These are phyloP conservation scores for Anabacerthia variegaticeps DNA, from an alignment of 2,797 vertebrate species.

Conservation along the genomic window DNA sequence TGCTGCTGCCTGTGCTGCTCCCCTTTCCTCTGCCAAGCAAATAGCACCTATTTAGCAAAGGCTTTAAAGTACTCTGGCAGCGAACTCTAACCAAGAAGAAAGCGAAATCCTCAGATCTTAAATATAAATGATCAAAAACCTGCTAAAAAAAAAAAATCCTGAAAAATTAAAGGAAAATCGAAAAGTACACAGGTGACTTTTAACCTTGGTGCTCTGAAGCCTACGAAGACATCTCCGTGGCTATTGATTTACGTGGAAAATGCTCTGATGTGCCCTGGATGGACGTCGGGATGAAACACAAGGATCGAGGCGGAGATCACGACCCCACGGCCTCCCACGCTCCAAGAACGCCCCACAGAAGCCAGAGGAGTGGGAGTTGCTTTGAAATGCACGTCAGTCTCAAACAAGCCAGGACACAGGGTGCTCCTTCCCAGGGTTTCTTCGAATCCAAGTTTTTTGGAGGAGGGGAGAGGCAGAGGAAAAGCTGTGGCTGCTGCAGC, in stretches of 20 bases:
- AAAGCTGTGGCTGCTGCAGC: neutral
- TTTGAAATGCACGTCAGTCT: neutral
- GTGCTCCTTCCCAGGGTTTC: neutral
- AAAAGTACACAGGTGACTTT: neutral
- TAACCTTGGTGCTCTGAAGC: neutral
- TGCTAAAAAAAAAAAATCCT: neutral
- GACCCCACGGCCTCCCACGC: neutral
- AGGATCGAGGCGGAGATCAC: neutral
- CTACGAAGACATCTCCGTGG: neutral
- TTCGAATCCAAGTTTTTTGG: neutral
- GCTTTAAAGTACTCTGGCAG: neutral
- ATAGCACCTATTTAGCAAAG: neutral
- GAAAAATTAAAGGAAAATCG: neutral
- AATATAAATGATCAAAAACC: conserved; percentile 8
- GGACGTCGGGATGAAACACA: neutral
- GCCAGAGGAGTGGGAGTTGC: neutral
- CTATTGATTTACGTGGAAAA: neutral
- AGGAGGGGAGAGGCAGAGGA: neutral
- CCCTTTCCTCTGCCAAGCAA: neutral
- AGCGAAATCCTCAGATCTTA: neutral
- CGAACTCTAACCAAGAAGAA: neutral
- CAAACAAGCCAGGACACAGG: neutral
- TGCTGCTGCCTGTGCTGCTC: neutral
- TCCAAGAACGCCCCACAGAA: neutral
- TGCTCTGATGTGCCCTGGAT: accelerated